A percentile compares a stretch with the other conserved stretches of the same genome.
phyloP scores from a whole-genome alignment of 1,140 invertebrate species.

The Diorhabda elongata region DNA sequence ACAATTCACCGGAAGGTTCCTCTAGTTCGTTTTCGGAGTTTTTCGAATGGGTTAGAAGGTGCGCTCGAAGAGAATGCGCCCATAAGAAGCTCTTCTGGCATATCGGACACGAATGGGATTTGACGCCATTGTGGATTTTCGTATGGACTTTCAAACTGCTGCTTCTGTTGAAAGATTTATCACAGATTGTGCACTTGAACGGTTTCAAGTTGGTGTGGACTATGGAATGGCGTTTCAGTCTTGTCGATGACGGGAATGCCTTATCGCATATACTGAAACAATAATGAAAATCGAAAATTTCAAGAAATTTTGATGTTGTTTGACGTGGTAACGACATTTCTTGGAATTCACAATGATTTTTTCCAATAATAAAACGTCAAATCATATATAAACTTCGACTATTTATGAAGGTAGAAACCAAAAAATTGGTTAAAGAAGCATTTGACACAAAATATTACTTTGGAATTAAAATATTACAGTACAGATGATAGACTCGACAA shows the following conservation, averaged over 20 bases:
- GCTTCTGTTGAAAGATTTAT: constrained; percentile 40
- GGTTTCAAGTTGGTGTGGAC: constrained; percentile 68
- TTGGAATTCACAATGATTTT: no score
- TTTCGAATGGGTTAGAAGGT: constrained; percentile 45
- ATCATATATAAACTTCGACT: no score
- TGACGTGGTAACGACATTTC: no score
- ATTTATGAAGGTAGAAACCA: no score
- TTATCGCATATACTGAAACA: constrained; percentile 53
- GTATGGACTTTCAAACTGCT: constrained; percentile 52
- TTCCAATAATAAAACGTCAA: no score
- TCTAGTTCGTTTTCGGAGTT: not conserved
- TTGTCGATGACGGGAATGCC: constrained; percentile 61
- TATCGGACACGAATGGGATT: constrained; percentile 63
- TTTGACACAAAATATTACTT: no score
- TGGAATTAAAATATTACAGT: no score
- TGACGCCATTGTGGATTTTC: constrained; percentile 58
- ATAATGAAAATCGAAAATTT: not conserved
- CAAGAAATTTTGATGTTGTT: not conserved
- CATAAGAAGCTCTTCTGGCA: constrained; percentile 63
- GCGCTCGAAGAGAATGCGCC: constrained; percentile 61
- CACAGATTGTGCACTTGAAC: constrained; percentile 49
- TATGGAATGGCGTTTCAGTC: constrained; percentile 70
- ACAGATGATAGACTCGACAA: no score
- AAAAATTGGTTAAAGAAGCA: no score
- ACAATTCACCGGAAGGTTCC: not conserved